Base-by-base conservation (phyloP, 2,888 invertebrate species). In the Branchipolynoe longqiensis region DNA sequence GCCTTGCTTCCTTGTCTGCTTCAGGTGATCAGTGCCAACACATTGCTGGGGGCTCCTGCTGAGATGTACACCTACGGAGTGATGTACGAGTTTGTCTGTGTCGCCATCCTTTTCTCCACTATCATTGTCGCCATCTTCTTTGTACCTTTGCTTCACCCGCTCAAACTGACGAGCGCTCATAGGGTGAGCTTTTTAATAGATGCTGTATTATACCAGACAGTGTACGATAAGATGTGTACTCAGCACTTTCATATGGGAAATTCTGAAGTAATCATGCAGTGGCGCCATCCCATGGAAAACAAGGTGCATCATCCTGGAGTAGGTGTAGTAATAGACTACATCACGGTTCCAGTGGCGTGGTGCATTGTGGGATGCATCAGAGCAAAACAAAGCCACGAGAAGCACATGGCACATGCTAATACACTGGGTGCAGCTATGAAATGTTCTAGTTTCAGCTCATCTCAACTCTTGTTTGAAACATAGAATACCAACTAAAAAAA, bases 41-140 rank as follows among this genome's bases (percentile, higher is more conserved):
- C 82, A 1, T 36, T 82, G 56, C 38, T 82, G 12, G 82, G 82
- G 18, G 82, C 82, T 8, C 82, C 82, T 6, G 82, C 82, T 0
- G 82, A 82, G 58, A 82, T 82, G 58, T 82, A 82, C 33, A 82
- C 56, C 14, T 82, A 58, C 33, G 82, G 82, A 2, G 31, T 82
- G 6, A 82, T 82, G 82, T 82, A 82, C 36, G 36, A 58, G 33
- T 82, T 82, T 58, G 58, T 58, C 38, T 82, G 56, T 25, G 38
- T 82, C n/a, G 56, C 58, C n/a, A 36, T 58, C 0, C 22, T 82
- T 22, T 12, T 58, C n/a, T n/a, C 58, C 0, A 82, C 82, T 22
- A 82, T 82, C 38, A 82, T 82, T 12, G 56, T 54, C 12, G 82
- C 82, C 25, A 0, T 58, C 1, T 58, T 25, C 33, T 58, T 33